Evolutionary conservation across 2,113 vertebrate species (phyloP), one percentile per base, ranked within the genome.

Genomic region (Cromileptes altivelis): DNA sequence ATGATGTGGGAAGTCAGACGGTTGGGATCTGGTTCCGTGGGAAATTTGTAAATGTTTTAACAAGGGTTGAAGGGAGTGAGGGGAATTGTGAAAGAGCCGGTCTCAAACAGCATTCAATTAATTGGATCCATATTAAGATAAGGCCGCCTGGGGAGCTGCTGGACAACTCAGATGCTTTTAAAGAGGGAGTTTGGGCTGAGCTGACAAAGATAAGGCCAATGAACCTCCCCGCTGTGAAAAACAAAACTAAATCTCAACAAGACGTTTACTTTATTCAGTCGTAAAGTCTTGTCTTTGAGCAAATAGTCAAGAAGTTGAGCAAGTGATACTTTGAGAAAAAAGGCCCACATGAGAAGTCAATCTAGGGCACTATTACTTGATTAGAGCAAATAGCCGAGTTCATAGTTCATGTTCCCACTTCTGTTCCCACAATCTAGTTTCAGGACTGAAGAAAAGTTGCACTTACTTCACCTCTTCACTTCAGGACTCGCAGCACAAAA

Each of bases 61-160:
- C 85, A 76, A 89, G 84, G 84, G 84, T 88, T 53, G 56, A 64
- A 80, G 81, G 85, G 87, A 88, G 84, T 74, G 65, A 70, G 70
- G 85, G 73, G 81, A 85, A 89, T 84, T 86, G 79, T 60, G 81
- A 90, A 86, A 92, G 81, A 89, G 88, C 76, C 62, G 55, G 87
- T 85, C 89, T 91, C 82, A 81, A 78, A 92, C 84, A 65, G 82
- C 77, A 87, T 81, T 90, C 89, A 84, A 93, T 95, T 93, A 94
- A 94, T 93, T 92, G 84, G 90, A 93, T 92, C 84, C 93, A 88
- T 88, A 89, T 94, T 92, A 94, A 94, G 92, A 94, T 93, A 93
- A 93, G 88, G 82, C 73, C 30, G 91, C 79, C 85, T 57, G 47
- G 40, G 88, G 89, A 92, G 87, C 84, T 80, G 86, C n/a, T 87